Evolutionary conservation across 2,888 invertebrate species (phyloP).

Genomic region (Stenoptilia bipunctidactyla): DNA sequence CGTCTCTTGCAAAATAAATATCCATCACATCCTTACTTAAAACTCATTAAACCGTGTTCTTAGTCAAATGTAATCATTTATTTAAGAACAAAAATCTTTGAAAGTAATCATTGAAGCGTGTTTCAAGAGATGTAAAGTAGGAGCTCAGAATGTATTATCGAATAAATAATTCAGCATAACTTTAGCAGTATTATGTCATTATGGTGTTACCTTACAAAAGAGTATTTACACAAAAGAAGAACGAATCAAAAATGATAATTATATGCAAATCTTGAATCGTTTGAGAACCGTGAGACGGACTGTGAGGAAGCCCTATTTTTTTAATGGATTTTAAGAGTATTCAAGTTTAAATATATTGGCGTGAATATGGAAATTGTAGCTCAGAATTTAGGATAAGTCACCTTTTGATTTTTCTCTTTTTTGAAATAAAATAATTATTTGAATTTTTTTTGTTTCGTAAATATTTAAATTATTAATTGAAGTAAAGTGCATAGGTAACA

Average conservation of each 20-base stretch:
- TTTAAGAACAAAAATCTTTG: slow-evolving; percentile 63
- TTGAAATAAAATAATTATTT: too few relatives aligned
- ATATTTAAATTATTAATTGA: too few relatives aligned
- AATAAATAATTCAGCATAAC: slow-evolving; percentile 69
- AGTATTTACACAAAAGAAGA: slow-evolving; percentile 69
- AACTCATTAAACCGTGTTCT: slow-evolving; percentile 65
- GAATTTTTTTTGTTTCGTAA: too few relatives aligned
- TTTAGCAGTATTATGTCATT: slow-evolving; percentile 66
- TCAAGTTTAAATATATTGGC: too few relatives aligned
- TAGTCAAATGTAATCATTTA: slow-evolving; percentile 65
- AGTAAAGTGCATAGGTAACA: too few relatives aligned
- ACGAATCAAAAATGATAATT: slow-evolving; percentile 72
- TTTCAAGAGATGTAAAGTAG: slow-evolving; percentile 34
- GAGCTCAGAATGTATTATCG: slow-evolving; percentile 42
- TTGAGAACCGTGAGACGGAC: slow-evolving; percentile 28
- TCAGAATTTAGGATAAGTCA: too few relatives aligned
- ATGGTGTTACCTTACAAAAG: slow-evolving; percentile 59
- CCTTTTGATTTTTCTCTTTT: too few relatives aligned
- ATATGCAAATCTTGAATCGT: slow-evolving; percentile 64
- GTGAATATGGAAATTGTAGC: too few relatives aligned
- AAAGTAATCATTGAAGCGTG: slow-evolving; percentile 65
- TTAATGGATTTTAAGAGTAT: slow-evolving; percentile 6
- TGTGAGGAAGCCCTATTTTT: slow-evolving; percentile 8
- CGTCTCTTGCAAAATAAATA: not conserved
- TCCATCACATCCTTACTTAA: slow-evolving; percentile 33